phyloP scores from a whole-genome alignment of 2,888 invertebrate genomes.

The Busseola fusca region DNA sequence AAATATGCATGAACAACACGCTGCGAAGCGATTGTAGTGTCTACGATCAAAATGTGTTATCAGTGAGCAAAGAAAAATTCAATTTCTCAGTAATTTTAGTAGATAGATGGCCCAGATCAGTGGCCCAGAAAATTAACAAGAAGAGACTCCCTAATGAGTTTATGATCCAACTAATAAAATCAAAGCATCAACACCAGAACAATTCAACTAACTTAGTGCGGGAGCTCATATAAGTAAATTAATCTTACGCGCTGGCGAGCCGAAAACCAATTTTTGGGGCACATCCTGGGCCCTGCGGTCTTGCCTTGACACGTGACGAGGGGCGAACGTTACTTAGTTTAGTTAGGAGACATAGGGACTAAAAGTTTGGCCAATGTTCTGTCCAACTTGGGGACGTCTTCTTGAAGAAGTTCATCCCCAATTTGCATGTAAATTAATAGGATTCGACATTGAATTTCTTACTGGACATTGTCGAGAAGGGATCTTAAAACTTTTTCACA shows the following conservation, averaged over 20 bases:
- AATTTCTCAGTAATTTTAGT: slow-evolving; percentile 7
- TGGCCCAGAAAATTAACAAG: not conserved
- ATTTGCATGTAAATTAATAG: slow-evolving; percentile 54
- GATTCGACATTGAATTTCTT: slow-evolving; percentile 28
- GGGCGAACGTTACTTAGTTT: slow-evolving; percentile 71
- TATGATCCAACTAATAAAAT: slow-evolving; percentile 55
- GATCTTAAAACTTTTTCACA: not conserved
- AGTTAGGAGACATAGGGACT: slow-evolving; percentile 58
- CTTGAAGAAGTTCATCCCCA: slow-evolving; percentile 40
- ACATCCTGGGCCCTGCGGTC: slow-evolving; percentile 69
- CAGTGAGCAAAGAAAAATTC: slow-evolving; percentile 21
- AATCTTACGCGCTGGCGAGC: slow-evolving; percentile 73
- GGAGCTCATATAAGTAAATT: slow-evolving; percentile 72
- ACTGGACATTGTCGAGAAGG: not conserved
- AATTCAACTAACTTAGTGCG: slow-evolving; percentile 52
- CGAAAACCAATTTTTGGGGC: slow-evolving; percentile 78
- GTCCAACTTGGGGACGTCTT: slow-evolving; percentile 34
- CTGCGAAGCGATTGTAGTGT: slow-evolving; percentile 41
- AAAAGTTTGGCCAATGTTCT: slow-evolving; percentile 39
- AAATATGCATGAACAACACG: slow-evolving; percentile 50
- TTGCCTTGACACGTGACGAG: slow-evolving; percentile 76
- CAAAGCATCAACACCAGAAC: slow-evolving; percentile 51
- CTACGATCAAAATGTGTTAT: slow-evolving; percentile 18
- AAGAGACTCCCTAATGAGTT: slow-evolving; percentile 46
- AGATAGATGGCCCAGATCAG: not conserved